phyloP scores from a whole-genome alignment of 2,113 vertebrate genomes.

The Plecotus auritus region DNA sequence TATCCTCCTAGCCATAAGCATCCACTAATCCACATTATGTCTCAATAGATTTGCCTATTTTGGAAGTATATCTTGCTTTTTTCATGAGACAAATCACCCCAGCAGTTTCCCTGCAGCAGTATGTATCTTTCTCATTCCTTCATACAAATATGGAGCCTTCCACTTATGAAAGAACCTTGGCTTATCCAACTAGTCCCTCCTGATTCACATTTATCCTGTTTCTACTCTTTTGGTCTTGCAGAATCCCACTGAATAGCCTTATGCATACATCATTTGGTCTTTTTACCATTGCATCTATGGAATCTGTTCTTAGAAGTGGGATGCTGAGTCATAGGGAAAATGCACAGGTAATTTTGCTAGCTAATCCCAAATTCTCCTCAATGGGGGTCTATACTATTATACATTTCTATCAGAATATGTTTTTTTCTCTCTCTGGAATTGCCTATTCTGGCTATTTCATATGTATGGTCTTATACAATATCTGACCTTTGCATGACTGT shows the following conservation, averaged over 20 bases:
- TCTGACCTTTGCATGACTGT: neutral
- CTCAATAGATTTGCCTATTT: neutral
- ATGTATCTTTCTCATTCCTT: neutral
- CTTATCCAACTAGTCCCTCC: neutral
- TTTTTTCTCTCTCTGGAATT: neutral
- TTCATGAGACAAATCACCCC: neutral
- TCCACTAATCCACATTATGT: neutral
- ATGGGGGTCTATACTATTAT: neutral
- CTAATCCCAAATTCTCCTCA: neutral
- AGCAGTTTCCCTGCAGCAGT: neutral
- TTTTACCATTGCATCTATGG: neutral
- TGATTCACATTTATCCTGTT: neutral
- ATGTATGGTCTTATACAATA: neutral
- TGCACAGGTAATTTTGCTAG: neutral
- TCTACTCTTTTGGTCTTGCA: neutral
- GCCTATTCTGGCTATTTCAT: neutral
- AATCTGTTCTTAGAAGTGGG: neutral
- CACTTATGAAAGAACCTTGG: neutral
- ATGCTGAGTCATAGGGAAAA: neutral
- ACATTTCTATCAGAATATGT: neutral
- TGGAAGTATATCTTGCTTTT: neutral
- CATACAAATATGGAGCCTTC: neutral
- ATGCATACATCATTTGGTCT: neutral
- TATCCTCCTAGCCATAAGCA: neutral
- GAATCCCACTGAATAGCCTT: neutral